A percentile compares a stretch with the other conserved stretches of the same genome.
Conservation (phyloP, 2,113 vertebrate genomes). For the Dromaius novaehollandiae region DNA sequence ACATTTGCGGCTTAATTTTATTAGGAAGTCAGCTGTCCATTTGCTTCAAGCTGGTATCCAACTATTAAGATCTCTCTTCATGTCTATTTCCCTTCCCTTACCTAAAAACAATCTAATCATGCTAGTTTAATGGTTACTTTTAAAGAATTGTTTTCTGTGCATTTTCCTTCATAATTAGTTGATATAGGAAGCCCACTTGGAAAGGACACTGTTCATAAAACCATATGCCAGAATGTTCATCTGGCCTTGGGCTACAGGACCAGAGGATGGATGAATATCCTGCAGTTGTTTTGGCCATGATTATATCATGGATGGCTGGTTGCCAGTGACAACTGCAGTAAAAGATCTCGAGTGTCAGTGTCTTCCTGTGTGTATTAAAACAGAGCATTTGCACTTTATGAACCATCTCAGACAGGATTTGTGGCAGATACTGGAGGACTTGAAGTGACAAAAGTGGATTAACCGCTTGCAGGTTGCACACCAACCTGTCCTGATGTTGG, state of each 20-base stretch:
- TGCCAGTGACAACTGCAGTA: constrained; percentile 3
- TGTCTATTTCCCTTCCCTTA: neutral
- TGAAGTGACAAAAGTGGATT: neutral
- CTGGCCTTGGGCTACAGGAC: constrained; percentile 17
- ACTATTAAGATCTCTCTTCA: neutral
- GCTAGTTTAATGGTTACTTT: neutral
- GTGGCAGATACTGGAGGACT: constrained; percentile 13
- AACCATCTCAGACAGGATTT: neutral
- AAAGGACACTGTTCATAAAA: constrained; percentile 25
- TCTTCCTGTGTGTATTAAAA: constrained; percentile 29
- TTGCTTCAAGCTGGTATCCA: neutral
- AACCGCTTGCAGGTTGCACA: neutral
- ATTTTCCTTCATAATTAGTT: constrained; percentile 4
- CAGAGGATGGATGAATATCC: neutral
- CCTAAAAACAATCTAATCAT: neutral
- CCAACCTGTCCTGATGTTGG: neutral
- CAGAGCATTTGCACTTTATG: constrained; percentile 20
- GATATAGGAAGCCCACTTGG: neutral
- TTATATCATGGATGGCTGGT: neutral
- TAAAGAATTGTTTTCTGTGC: neutral
- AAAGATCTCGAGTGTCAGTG: neutral
- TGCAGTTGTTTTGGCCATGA: constrained; percentile 14
- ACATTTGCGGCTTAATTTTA: neutral
- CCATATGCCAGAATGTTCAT: neutral
- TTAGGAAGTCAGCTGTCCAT: neutral